Base-by-base conservation (phyloP, 2,113 vertebrate species). In the Chaetops frenatus region DNA sequence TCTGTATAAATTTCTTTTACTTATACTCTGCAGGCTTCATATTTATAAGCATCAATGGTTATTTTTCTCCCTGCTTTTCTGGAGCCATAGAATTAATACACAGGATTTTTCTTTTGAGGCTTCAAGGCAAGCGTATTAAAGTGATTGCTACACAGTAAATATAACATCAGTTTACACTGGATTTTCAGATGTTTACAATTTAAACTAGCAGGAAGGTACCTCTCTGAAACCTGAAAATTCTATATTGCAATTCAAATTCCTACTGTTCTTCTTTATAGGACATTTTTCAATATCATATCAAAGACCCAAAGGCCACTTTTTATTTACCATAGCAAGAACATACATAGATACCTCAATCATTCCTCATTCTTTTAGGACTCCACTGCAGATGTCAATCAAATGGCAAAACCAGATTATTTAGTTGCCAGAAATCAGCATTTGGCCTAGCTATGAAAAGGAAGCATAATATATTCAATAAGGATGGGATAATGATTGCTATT, bases 1-100 rank as follows among this genome's bases (percentile, higher is more conserved):
- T 94, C 64, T 90, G 88, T 81, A 90, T 92, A 94, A 91, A 74
- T 96, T 95, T 95, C 10, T 92, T 95, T 96, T 93, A 66, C 57
- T 92, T 94, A 72, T 73, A 77, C 51, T 88, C 86, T 73, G 58
- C 48, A 90, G 72, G 73, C 76, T 95, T 97, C 81, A 93, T 79
- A 96, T 94, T 95, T 91, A 85, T 74, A 95, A 94, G 69, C 86
- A 86, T 90, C 87, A 86, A n/a, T 77, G 89, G 87, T 67, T 94
- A 91, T 96, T 95, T 90, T 93, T 93, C 85, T 95, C 60, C 88
- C 25, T 9, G 40, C 83, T 91, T 73, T 71, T 66, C 90, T 48
- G 21, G 96, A 96, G 71, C 79, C 33, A 86, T 60, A 87, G 71
- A 71, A 91, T 80, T 90, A 54, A 88, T 58, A 88, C 65, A 82